Conservation (phyloP, 2,888 invertebrate genomes). For the Andrena marginata region DNA sequence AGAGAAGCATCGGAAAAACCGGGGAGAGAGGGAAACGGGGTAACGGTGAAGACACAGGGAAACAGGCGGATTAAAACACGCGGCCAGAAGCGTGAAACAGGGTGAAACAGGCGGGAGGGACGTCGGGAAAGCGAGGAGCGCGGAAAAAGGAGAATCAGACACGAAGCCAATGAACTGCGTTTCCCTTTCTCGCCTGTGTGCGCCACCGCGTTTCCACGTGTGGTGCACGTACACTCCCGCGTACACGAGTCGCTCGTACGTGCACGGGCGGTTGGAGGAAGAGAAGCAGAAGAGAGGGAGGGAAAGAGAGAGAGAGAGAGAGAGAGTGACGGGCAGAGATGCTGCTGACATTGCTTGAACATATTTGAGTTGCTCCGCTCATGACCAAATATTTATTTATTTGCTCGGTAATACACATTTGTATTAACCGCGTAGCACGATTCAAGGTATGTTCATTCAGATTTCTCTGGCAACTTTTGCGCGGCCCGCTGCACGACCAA, state of each 20-base stretch:
- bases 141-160: constrained; percentile 20
- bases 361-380: constrained; percentile 82
- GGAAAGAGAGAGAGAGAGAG: constrained; percentile 45
- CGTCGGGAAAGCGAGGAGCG: constrained; percentile 1
- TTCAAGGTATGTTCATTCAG: constrained; percentile 73
- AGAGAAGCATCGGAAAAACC: neutral
- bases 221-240: neutral
- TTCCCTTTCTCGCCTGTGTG: constrained; percentile 1
- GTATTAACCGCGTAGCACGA: constrained; percentile 75
- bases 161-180: constrained; percentile 21
- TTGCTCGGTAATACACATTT: constrained; percentile 81
- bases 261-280: constrained; percentile 23
- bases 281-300: constrained; percentile 47
- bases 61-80: constrained; percentile 11
- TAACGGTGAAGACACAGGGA: neutral
- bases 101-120: neutral
- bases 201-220: constrained; percentile 2
- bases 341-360: constrained; percentile 80
- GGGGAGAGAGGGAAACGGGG: neutral
- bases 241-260: neutral
- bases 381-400: constrained; percentile 84
- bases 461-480: constrained; percentile 73
- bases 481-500: constrained; percentile 68
- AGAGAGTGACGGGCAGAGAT: constrained; percentile 67
- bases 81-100: constrained; percentile 1